Conservation (phyloP, 2,888 invertebrate species). For the Nephrocerus scutellatus region DNA sequence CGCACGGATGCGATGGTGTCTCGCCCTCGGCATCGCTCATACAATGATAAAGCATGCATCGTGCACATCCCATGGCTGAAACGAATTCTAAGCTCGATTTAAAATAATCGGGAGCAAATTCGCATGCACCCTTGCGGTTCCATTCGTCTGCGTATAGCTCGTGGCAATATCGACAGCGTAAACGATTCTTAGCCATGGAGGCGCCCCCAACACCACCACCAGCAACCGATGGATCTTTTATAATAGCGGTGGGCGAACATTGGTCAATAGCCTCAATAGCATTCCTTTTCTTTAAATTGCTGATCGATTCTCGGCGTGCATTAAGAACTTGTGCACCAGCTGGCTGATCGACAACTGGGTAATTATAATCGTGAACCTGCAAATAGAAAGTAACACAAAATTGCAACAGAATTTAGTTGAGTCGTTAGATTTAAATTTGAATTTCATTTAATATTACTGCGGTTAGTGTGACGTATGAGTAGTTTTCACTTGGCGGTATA, state of each 20-base stretch:
- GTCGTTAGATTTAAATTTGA: constrained; percentile 1
- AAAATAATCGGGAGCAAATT: constrained; percentile 79
- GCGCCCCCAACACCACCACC: constrained; percentile 15
- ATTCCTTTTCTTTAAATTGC: constrained; percentile 60
- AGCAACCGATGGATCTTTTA: constrained; percentile 33
- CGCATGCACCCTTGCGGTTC: constrained; percentile 79
- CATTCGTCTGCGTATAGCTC: constrained; percentile 75
- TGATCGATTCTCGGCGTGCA: constrained; percentile 51
- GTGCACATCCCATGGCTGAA: constrained; percentile 80
- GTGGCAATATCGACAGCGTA: constrained; percentile 62
- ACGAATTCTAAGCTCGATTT: constrained; percentile 72
- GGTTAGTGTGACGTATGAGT: constrained; percentile 78
- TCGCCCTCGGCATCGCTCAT: constrained; percentile 87
- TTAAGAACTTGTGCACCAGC: constrained; percentile 44
- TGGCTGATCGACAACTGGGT: constrained; percentile 56
- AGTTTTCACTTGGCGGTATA: constrained; percentile 56
- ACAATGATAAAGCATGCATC: constrained; percentile 88
- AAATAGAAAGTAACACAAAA: constrained; percentile 7
- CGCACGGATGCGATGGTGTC: constrained; percentile 76
- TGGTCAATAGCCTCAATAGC: constrained; percentile 49
- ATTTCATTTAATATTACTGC: constrained; percentile 48
- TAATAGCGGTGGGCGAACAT: constrained; percentile 28
- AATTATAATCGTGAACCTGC: constrained; percentile 76
- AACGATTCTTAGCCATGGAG: constrained; percentile 42
- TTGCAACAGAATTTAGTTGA: background rate